phyloP scores from a whole-genome alignment of 1,140 invertebrate species.

The Phthorimaea operculella region DNA sequence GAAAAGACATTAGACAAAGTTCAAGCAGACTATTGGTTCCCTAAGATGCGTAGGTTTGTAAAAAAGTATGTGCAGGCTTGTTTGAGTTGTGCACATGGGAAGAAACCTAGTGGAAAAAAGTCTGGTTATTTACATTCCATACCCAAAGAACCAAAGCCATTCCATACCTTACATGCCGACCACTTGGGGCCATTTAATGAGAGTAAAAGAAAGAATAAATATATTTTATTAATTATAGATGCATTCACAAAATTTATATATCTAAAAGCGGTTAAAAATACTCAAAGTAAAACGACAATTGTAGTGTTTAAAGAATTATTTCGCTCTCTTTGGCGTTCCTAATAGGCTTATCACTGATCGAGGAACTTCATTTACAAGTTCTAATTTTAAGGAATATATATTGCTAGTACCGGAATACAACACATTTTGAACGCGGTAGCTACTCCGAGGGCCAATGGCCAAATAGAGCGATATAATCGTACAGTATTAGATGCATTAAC shows the following conservation, averaged over 20 bases:
- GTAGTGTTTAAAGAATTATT: constrained; percentile 4
- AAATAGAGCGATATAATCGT: constrained; percentile 2
- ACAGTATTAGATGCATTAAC: constrained; percentile 5
- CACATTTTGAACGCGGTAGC: constrained; percentile 9
- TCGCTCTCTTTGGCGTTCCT: constrained; percentile 1
- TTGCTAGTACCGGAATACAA: background rate
- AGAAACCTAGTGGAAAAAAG: constrained; percentile 2
- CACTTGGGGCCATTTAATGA: constrained; percentile 9
- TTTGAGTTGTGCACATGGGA: background rate
- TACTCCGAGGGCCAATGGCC: background rate
- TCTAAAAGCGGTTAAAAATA: constrained; percentile 9
- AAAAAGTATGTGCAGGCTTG: too few relatives aligned
- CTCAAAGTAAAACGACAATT: background rate
- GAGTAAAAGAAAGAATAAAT: constrained; percentile 5
- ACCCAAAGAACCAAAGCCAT: constrained; percentile 4
- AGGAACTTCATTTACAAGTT: constrained; percentile 9
- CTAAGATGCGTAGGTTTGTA: too few relatives aligned
- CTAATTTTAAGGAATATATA: constrained; percentile 7
- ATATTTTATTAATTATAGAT: constrained; percentile 9
- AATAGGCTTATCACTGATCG: constrained; percentile 4
- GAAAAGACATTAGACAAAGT: constrained; percentile 22
- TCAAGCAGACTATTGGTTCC: constrained; percentile 15
- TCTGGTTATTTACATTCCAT: constrained; percentile 5
- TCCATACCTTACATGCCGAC: constrained; percentile 8
- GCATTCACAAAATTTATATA: constrained; percentile 8